Conservation (phyloP, 2,888 invertebrate genomes). For the Dioctria rufipes region DNA sequence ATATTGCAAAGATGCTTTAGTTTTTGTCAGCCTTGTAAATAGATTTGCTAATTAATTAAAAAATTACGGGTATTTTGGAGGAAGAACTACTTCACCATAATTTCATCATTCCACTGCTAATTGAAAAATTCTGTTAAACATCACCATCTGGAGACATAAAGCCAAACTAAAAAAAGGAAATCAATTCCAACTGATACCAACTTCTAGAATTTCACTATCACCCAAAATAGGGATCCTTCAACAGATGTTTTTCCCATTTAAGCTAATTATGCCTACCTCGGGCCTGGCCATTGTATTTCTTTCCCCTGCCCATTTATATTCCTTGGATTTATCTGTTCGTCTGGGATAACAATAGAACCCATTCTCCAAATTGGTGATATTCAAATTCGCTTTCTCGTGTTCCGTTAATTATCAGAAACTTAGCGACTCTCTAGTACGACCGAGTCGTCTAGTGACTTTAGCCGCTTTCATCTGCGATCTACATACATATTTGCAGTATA, state of each 20-base stretch:
- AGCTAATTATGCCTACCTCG: constrained; percentile 32
- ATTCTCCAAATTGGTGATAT: constrained; percentile 34
- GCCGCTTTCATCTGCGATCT: background rate
- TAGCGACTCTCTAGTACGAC: background rate
- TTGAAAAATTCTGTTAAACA: no score
- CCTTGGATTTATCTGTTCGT: constrained; percentile 13
- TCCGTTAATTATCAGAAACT: constrained; percentile 37
- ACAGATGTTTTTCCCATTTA: constrained; percentile 32
- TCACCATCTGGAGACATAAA: no score
- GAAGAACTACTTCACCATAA: no score
- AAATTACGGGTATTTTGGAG: no score
- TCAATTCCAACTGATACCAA: no score
- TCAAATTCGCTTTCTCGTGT: constrained; percentile 45
- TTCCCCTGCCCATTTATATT: background rate
- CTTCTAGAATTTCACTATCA: background rate
- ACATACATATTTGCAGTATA: background rate
- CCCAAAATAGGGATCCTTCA: constrained; percentile 6
- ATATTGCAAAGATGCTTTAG: no score
- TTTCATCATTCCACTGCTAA: no score
- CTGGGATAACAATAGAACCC: constrained; percentile 22
- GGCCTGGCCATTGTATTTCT: background rate
- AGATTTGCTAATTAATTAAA: no score
- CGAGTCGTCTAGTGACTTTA: background rate
- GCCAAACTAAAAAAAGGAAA: no score
- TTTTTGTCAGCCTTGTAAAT: no score